Evolutionary conservation across 1,140 invertebrate genomes (phyloP), one percentile per base, ranked within the genome.

Genomic region (Trypoxylus dichotomus): DNA sequence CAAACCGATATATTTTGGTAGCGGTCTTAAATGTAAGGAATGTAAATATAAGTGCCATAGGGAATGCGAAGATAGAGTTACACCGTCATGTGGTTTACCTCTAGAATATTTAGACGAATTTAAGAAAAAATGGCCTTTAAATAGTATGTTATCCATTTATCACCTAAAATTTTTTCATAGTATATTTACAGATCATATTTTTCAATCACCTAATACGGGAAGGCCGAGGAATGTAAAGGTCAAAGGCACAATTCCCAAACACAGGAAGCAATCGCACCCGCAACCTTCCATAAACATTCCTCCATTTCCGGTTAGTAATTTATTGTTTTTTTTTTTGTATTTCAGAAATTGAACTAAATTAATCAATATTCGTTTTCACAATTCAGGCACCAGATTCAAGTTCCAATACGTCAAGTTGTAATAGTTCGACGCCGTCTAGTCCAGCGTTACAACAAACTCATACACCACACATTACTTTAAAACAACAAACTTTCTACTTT

Each of bases 361-460:
- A 68, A 42, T 43, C 15, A 41, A 41, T 25, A 19, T 13, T 25
- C 7, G 1, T 75, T 84, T 68, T 27, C 3, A 68, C 13, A 7
- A 58, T n/a, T 19, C 84, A 90, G 88, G 88, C 89, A 80, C 92
- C 90, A 54, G 95, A 96, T 87, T 97, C 95, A 76, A 96, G 95
- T 88, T 98, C 96, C 76, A 97, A 95, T 85, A 96, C 95, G 72
- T 98, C 97, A 60, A 98, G 96, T 85, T 98, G 96, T 89, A 98
- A 97, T 87, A 97, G 96, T 85, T 98, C 96, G 78, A 96, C 96
- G 77, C 96, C 96, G 79, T 97, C 96, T 82, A 97, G 96, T 88
- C 97, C 97, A 76, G 96, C 96, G 79, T 90, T 95, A 71, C 88
- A 93, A 81, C 87, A 87, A 84, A 90, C 90, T 79, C 90, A 89